Conservation (phyloP, 2,888 invertebrate genomes). For the Psylliodes chrysocephalus region DNA sequence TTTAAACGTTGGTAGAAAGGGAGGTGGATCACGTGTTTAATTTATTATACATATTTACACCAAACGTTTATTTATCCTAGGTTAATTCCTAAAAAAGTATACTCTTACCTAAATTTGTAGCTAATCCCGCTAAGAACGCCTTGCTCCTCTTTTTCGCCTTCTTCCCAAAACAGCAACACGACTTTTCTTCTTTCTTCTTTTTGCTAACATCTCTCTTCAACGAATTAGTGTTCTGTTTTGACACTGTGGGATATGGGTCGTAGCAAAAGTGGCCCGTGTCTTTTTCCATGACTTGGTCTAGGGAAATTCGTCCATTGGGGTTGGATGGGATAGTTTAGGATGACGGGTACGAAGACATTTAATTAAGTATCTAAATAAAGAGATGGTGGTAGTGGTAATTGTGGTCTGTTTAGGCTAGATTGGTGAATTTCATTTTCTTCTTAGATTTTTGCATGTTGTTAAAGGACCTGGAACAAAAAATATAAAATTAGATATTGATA, state of each 20-base stretch:
- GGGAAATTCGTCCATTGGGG: constrained; percentile 15
- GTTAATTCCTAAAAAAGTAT: too few species aligned
- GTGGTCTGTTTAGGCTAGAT: neutral
- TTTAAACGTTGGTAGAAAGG: too few species aligned
- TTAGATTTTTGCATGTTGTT: neutral
- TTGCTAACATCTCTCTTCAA: constrained; percentile 63
- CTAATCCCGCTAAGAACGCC: constrained; percentile 77
- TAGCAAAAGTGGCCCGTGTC: constrained; percentile 64
- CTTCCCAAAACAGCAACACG: constrained; percentile 59
- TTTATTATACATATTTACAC: too few species aligned
- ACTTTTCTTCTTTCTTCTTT: constrained; percentile 56
- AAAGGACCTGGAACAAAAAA: neutral
- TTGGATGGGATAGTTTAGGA: constrained; percentile 3
- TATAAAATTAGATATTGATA: too few species aligned
- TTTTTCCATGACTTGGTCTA: constrained; percentile 49
- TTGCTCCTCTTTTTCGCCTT: constrained; percentile 57
- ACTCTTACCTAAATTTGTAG: constrained; percentile 74
- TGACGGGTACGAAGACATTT: constrained; percentile 1
- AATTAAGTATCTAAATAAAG: too few species aligned
- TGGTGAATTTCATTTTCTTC: neutral
- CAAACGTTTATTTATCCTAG: too few species aligned
- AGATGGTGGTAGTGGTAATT: neutral
- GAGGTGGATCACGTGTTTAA: too few species aligned
- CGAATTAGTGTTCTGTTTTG: constrained; percentile 59
- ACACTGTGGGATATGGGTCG: constrained; percentile 62